phyloP scores from a whole-genome alignment of 2,888 invertebrate species.

The Hemithea aestivaria region DNA sequence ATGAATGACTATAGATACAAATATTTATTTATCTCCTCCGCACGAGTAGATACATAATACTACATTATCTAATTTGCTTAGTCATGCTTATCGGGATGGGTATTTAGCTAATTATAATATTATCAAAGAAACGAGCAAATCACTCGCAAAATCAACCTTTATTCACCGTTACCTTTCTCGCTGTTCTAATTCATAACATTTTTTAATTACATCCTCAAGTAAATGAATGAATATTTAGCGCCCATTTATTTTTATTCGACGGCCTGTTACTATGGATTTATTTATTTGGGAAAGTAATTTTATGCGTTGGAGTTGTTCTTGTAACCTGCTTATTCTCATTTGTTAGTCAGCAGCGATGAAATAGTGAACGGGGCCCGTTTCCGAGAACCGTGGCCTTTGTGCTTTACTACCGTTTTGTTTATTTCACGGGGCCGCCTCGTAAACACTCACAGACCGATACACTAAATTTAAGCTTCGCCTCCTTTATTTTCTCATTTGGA shows the following conservation, averaged over 20 bases:
- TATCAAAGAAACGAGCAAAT: not conserved
- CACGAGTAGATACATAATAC: too few relatives aligned
- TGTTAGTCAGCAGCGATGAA: constrained; percentile 53
- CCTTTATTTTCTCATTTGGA: constrained; percentile 58
- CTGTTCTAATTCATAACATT: too few relatives aligned
- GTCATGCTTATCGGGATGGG: constrained; percentile 1
- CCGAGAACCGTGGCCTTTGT: constrained; percentile 59
- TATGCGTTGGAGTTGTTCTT: constrained; percentile 8
- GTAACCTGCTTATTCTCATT: constrained; percentile 36
- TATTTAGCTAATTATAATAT: constrained; percentile 2
- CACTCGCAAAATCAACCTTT: too few relatives aligned
- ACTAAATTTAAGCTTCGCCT: constrained; percentile 65
- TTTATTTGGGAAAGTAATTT: too few relatives aligned
- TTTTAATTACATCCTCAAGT: too few relatives aligned
- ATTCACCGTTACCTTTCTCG: too few relatives aligned
- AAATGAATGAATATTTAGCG: too few relatives aligned
- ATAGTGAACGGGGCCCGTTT: constrained; percentile 57
- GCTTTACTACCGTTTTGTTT: constrained; percentile 69
- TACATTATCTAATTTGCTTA: constrained; percentile 4
- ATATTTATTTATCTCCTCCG: constrained; percentile 10
- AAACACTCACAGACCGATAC: constrained; percentile 67
- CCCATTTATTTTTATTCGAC: too few relatives aligned
- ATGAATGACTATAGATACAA: too few relatives aligned
- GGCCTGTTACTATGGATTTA: too few relatives aligned
- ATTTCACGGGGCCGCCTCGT: constrained; percentile 68